Conservation (phyloP, 2,113 vertebrate genomes). For the Bubo scandiacus region DNA sequence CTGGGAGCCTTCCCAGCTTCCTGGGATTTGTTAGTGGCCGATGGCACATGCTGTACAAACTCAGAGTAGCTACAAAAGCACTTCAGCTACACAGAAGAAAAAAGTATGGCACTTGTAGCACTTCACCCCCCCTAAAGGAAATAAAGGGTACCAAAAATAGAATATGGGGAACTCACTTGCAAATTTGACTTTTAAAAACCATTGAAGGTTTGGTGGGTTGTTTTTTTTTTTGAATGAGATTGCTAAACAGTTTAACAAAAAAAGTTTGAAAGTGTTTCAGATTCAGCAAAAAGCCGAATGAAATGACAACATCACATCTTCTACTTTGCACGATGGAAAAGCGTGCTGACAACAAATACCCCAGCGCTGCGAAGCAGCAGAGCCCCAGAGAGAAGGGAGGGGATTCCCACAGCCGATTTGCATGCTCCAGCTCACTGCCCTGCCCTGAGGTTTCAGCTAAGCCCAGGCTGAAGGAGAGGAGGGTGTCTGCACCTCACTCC, state of each 20-base stretch:
- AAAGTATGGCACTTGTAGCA: not conserved
- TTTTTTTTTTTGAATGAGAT: not conserved
- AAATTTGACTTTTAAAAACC: not conserved
- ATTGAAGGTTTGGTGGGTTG: not conserved
- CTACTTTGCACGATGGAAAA: not conserved
- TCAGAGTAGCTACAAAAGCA: not conserved
- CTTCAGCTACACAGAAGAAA: not conserved
- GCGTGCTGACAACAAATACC: rapidly evolving
- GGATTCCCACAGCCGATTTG: rapidly evolving
- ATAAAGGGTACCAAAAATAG: conserved; percentile 5
- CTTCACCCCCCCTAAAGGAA: conserved; percentile 20
- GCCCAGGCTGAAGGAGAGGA: not conserved
- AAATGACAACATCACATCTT: not conserved
- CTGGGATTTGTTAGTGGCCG: not conserved
- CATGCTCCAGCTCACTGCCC: not conserved
- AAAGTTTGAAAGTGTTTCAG: not conserved
- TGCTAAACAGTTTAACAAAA: not conserved
- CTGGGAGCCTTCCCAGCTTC: not conserved
- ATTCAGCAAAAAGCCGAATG: not conserved
- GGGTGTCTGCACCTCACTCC: not conserved
- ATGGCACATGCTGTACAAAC: not conserved
- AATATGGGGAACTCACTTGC: not conserved
- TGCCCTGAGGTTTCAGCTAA: not conserved
- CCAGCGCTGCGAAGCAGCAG: not conserved
- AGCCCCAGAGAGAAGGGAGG: not conserved